Percentiles rank a stretch among this genome's conserved stretches.
Conservation (phyloP, 2,797 vertebrate genomes). For the Staurois parvus region DNA sequence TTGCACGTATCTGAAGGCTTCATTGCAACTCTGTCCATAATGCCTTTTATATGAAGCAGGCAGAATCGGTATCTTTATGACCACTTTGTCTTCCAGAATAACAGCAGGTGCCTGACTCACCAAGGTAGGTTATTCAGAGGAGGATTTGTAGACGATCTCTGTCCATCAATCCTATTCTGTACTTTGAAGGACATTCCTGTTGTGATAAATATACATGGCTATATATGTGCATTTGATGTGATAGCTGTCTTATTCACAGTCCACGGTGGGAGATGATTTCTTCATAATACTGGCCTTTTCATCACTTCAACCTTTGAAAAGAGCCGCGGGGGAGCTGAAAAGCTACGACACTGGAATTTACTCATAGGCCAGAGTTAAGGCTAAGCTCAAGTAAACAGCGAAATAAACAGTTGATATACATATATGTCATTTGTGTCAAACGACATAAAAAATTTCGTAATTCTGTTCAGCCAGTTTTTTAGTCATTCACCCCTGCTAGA, state of each 20-base stretch:
- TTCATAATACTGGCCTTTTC: conserved; percentile 15
- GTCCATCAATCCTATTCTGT: conserved; percentile 23
- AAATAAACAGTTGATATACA: no score
- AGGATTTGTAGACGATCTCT: conserved; percentile 5
- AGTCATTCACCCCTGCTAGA: no score
- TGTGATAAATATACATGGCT: conserved; percentile 42
- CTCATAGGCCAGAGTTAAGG: no score
- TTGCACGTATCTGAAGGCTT: no score
- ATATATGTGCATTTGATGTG: conserved; percentile 1
- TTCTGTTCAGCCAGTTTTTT: no score
- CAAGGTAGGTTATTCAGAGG: neutral
- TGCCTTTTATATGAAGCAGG: no score
- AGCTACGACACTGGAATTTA: no score
- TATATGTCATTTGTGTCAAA: no score
- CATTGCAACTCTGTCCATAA: no score
- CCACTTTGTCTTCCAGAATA: neutral
- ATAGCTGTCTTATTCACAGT: conserved; percentile 12
- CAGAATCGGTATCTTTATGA: neutral
- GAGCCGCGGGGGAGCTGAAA: no score
- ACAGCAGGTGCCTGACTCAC: neutral
- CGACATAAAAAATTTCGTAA: no score
- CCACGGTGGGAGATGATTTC: conserved; percentile 9
- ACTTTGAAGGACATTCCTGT: conserved; percentile 39
- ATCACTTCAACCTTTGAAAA: neutral
- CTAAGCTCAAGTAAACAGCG: no score